Evolutionary conservation across 2,797 vertebrate genomes (phyloP).

Genomic region (Buceros bicornis): DNA sequence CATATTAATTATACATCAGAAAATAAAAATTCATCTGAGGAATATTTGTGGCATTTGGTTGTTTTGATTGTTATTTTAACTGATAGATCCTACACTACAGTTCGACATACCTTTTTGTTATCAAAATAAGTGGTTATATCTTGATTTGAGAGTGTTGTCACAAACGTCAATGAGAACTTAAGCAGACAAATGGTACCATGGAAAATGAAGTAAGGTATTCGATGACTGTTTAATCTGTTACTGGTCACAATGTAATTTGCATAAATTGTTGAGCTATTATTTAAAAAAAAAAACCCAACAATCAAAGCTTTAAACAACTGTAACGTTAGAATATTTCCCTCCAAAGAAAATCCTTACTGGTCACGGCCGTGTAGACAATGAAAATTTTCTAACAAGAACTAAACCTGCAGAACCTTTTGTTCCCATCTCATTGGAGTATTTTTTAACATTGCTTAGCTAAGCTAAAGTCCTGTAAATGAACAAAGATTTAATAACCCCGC

Average conservation of each 20-base stretch:
- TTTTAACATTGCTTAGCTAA: not conserved
- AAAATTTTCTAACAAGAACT: not conserved
- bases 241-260: not conserved
- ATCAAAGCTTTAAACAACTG: not conserved
- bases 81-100: not conserved
- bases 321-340: not conserved
- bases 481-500: not conserved
- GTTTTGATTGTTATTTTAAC: not conserved
- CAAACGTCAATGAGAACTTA: not conserved
- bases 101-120: not conserved
- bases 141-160: not conserved
- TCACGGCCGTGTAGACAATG: not conserved
- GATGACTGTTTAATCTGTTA: not conserved
- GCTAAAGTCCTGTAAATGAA: not conserved
- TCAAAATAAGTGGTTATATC: not conserved
- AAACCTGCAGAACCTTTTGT: not conserved
- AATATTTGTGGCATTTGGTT: not conserved
- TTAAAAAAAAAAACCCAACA: rapidly evolving
- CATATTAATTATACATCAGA: not conserved
- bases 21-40: conserved; percentile 54
- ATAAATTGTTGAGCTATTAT: not conserved
- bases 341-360: not conserved
- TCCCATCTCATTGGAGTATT: not conserved
- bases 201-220: not conserved
- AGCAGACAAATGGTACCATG: not conserved